These are phyloP conservation scores for Acheta domesticus DNA, from an alignment of 2,888 invertebrate genomes.

Conservation along the genomic window DNA sequence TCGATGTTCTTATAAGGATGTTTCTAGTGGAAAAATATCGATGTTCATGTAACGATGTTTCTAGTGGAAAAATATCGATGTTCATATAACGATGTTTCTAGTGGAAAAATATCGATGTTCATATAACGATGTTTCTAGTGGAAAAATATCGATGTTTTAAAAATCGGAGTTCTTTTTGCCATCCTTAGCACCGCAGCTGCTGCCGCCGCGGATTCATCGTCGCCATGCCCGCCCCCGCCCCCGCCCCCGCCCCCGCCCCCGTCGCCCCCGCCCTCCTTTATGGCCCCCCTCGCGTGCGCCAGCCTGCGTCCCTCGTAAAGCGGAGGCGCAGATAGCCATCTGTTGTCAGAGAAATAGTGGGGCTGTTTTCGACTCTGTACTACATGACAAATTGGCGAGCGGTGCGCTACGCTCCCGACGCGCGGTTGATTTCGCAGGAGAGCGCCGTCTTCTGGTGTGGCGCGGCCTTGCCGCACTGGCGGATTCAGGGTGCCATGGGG, in stretches of 20 bases:
- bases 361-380: background rate
- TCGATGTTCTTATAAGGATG: too few relatives aligned
- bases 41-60: too few relatives aligned
- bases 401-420: background rate
- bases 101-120: too few relatives aligned
- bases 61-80: too few relatives aligned
- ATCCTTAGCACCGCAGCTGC: too few relatives aligned
- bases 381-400: slow-evolving; percentile 4
- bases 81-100: too few relatives aligned
- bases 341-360: slow-evolving; percentile 11
- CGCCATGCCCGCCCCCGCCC: background rate
- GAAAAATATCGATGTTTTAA: too few relatives aligned
- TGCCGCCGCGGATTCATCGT: too few relatives aligned
- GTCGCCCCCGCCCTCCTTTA: background rate
- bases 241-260: background rate
- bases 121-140: too few relatives aligned
- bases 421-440: background rate
- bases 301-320: background rate
- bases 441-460: background rate
- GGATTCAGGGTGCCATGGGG: too few relatives aligned
- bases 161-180: too few relatives aligned
- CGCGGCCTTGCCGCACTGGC: background rate
- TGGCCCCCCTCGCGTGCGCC: background rate
- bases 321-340: slow-evolving; percentile 8
- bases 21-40: too few relatives aligned